A percentile compares a stretch with the other conserved stretches of the same genome.
phyloP scores from a whole-genome alignment of 2,113 vertebrate species.

The Oryzias woworae region DNA sequence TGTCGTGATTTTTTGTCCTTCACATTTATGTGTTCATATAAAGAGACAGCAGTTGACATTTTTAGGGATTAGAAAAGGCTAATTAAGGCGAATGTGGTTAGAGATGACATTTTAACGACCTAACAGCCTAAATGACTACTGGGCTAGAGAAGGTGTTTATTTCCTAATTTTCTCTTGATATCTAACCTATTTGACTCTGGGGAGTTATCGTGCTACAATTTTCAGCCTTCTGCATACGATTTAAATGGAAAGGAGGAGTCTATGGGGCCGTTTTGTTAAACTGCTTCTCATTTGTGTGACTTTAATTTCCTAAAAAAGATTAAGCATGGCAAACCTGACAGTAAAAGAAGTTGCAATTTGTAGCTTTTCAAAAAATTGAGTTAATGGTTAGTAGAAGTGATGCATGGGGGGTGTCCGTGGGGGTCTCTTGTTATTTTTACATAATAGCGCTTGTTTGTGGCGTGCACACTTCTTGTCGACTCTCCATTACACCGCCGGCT shows the following conservation, averaged over 20 bases:
- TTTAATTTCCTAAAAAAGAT: conserved; percentile 23
- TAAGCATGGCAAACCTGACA: conserved; percentile 14
- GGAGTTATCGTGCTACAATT: conserved; percentile 41
- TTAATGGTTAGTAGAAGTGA: background rate
- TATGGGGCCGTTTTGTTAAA: conserved; percentile 47
- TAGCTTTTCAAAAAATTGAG: conserved; percentile 19
- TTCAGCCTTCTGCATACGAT: conserved; percentile 44
- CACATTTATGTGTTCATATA: conserved; percentile 23
- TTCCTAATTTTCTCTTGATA: conserved; percentile 6
- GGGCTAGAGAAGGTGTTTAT: background rate
- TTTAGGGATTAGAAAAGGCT: background rate
- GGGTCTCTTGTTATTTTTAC: conserved; percentile 34
- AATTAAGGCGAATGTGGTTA: too few species aligned
- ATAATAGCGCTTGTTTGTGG: conserved; percentile 24
- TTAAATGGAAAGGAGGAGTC: conserved; percentile 54
- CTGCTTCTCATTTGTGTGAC: conserved; percentile 27
- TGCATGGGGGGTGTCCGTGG: too few species aligned
- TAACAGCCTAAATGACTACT: background rate
- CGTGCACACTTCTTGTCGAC: conserved; percentile 5
- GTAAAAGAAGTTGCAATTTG: conserved; percentile 14
- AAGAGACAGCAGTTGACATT: conserved; percentile 58
- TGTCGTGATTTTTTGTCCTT: conserved; percentile 55
- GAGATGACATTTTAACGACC: too few species aligned
- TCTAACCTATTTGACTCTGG: conserved; percentile 28
- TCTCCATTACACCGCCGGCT: conserved; percentile 51